Conservation (phyloP, 2,888 invertebrate species). For the Parthenolecanium corni region DNA sequence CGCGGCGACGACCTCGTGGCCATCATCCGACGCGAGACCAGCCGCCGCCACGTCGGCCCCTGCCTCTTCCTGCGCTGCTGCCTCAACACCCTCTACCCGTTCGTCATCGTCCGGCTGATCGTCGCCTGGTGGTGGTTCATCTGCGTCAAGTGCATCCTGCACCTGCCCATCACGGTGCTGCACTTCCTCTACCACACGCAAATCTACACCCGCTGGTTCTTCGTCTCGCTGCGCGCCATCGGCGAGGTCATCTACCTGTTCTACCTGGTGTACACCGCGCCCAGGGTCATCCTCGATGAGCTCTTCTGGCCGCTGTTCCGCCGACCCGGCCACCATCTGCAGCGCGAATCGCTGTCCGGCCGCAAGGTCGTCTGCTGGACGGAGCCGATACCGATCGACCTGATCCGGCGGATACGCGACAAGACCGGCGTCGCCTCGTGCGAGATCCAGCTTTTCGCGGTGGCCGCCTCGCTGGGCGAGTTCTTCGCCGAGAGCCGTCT, state of each 20-base stretch:
- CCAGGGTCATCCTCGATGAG: constrained; percentile 47
- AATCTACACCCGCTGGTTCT: constrained; percentile 33
- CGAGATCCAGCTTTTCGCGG: constrained; percentile 52
- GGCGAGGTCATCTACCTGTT: constrained; percentile 34
- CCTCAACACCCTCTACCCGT: constrained; percentile 37
- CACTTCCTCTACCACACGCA: constrained; percentile 29
- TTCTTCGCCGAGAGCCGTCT: constrained; percentile 43
- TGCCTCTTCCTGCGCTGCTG: constrained; percentile 33
- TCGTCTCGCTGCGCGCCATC: constrained; percentile 31
- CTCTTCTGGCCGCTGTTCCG: constrained; percentile 44
- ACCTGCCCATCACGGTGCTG: constrained; percentile 30
- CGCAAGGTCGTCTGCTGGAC: constrained; percentile 60
- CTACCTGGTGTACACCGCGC: constrained; percentile 41
- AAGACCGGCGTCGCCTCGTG: constrained; percentile 51
- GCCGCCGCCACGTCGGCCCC: constrained; percentile 16
- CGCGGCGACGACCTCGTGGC: not conserved
- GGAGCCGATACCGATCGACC: constrained; percentile 47
- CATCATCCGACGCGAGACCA: constrained; percentile 26
- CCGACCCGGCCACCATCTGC: constrained; percentile 41
- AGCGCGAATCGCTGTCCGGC: constrained; percentile 56
- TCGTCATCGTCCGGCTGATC: constrained; percentile 33
- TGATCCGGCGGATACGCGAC: constrained; percentile 47
- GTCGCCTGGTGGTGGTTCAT: constrained; percentile 38
- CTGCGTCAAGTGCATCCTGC: constrained; percentile 35
- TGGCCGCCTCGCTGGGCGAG: constrained; percentile 51